These are phyloP conservation scores for Macrophya alboannulata DNA, from an alignment of 2,888 invertebrate genomes.

Conservation along the genomic window DNA sequence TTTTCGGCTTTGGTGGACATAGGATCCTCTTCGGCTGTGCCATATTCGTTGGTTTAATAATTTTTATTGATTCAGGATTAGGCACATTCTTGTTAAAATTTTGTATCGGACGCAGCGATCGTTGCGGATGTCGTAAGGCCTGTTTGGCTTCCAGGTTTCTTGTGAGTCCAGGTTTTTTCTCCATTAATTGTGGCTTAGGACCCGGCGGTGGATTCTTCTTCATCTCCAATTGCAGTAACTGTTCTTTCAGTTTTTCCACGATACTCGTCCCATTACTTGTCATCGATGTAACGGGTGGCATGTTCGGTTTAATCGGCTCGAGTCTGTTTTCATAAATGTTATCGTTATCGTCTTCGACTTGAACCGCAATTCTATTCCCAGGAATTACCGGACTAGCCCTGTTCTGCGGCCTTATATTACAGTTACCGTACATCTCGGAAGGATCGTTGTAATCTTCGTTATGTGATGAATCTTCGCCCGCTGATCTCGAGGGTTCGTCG, in stretches of 20 bases:
- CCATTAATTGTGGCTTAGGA: not conserved
- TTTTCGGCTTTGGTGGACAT: not conserved
- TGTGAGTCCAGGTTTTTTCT: not conserved
- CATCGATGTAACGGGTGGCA: not conserved
- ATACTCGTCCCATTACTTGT: not conserved
- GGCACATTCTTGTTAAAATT: not conserved
- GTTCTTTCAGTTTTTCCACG: not conserved
- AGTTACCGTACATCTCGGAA: not conserved
- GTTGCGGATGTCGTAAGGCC: not conserved
- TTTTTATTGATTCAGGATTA: not conserved
- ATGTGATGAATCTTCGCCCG: not conserved
- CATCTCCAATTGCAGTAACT: not conserved
- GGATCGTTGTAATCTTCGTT: not conserved
- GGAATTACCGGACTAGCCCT: not conserved
- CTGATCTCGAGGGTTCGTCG: not conserved
- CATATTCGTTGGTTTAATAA: not conserved
- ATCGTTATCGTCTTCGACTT: slow-evolving; percentile 30
- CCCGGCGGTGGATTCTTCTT: not conserved
- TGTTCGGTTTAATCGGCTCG: not conserved
- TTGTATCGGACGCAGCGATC: not conserved
- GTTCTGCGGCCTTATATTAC: not conserved
- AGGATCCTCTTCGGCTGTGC: not conserved
- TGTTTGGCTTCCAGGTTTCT: not conserved
- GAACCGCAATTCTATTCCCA: not conserved
- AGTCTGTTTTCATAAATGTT: slow-evolving; percentile 61